Conservation (phyloP, 2,797 vertebrate genomes). For the Cossypha polioptera region DNA sequence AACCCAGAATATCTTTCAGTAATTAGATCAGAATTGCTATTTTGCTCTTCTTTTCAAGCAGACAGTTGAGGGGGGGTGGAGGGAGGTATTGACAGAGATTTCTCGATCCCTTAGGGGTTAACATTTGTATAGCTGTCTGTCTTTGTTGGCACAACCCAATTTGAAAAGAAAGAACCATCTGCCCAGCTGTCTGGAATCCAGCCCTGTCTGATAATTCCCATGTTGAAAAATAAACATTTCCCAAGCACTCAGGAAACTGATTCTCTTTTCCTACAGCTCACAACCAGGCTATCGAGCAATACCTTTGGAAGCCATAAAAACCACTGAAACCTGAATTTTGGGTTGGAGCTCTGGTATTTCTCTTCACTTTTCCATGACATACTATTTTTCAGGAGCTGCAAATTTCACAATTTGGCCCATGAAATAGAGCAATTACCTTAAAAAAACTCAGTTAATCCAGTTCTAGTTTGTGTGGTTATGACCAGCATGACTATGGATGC, state of each 20-base stretch:
- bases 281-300: background rate
- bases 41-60: background rate
- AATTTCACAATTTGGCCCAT: background rate
- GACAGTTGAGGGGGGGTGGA: background rate
- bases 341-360: background rate
- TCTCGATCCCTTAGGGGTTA: constrained; percentile 51
- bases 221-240: constrained; percentile 44
- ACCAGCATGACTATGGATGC: background rate
- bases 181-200: constrained; percentile 65
- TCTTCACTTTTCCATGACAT: background rate
- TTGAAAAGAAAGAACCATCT: constrained; percentile 71
- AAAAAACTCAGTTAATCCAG: background rate
- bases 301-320: background rate
- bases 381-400: background rate
- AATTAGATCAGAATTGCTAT: background rate
- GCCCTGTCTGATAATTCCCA: constrained; percentile 41
- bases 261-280: background rate
- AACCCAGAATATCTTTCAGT: background rate
- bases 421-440: background rate
- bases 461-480: background rate
- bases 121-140: constrained; percentile 61
- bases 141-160: constrained; percentile 54
- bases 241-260: background rate
- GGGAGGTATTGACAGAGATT: background rate
- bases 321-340: background rate